Evolutionary conservation across 2,797 vertebrate species (phyloP).

Genomic region (Chelon auratus): DNA sequence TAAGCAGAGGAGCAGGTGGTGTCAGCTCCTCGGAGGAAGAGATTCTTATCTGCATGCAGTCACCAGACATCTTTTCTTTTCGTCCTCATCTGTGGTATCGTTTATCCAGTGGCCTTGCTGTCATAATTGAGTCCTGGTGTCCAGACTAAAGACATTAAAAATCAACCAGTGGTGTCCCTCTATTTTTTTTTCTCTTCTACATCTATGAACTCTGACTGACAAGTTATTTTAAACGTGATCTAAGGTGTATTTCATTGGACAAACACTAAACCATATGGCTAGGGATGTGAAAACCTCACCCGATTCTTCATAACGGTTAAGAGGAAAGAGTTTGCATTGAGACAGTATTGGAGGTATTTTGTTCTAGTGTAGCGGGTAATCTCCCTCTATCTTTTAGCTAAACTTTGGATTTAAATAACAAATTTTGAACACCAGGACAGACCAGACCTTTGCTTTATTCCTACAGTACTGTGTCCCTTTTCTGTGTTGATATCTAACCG

Average conservation of each 20-base stretch:
- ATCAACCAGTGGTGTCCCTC: too few relatives aligned
- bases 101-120: neutral
- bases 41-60: conserved; percentile 37
- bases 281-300: neutral
- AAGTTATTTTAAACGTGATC: neutral
- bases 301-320: neutral
- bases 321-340: too few relatives aligned
- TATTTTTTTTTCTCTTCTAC: neutral
- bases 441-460: too few relatives aligned
- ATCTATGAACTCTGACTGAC: neutral
- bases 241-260: neutral
- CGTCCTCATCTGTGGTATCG: neutral
- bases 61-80: conserved; percentile 29
- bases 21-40: conserved; percentile 28
- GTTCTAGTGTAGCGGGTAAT: too few relatives aligned
- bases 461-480: too few relatives aligned
- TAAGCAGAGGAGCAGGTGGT: conserved; percentile 15
- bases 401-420: too few relatives aligned
- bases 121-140: neutral
- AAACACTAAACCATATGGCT: neutral
- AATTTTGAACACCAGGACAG: too few relatives aligned
- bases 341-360: too few relatives aligned
- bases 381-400: too few relatives aligned
- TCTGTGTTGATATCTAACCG: too few relatives aligned
- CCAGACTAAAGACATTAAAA: neutral